Evolutionary conservation across 2,113 vertebrate genomes (phyloP).

Genomic region (Pelecanus crispus): DNA sequence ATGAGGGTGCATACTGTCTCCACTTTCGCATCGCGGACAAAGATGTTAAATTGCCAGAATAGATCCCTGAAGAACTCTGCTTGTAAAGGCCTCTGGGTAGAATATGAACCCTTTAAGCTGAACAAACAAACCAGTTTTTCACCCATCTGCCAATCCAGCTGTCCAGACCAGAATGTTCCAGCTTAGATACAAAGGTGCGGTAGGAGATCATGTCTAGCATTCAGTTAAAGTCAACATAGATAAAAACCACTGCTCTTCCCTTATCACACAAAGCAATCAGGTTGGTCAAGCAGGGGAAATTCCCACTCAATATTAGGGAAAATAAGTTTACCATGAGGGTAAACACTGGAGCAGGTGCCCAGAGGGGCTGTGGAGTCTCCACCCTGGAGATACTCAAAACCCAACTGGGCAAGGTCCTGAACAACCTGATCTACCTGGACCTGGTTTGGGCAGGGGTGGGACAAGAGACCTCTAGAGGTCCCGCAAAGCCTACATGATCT

Average conservation of each 20-base stretch:
- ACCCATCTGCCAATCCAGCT: neutral
- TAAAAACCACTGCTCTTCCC: neutral
- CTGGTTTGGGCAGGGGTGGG: neutral
- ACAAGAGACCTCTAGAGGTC: neutral
- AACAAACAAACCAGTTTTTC: neutral
- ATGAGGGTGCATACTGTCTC: neutral
- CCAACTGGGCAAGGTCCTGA: neutral
- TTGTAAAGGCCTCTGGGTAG: neutral
- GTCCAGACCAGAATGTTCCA: neutral
- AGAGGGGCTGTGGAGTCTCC: neutral
- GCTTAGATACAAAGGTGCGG: neutral
- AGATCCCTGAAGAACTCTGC: neutral
- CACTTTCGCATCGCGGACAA: neutral
- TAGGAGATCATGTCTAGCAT: neutral
- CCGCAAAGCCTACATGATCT: neutral
- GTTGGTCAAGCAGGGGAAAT: neutral
- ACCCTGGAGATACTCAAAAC: neutral
- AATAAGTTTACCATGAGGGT: neutral
- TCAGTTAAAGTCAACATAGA: neutral
- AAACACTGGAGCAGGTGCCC: neutral
- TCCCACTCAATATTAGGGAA: neutral
- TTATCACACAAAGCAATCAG: neutral
- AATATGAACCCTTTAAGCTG: neutral
- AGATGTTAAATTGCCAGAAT: neutral
- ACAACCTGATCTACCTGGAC: neutral